Base-by-base conservation (phyloP, 2,797 vertebrate genomes). In the Ibycter americanus region DNA sequence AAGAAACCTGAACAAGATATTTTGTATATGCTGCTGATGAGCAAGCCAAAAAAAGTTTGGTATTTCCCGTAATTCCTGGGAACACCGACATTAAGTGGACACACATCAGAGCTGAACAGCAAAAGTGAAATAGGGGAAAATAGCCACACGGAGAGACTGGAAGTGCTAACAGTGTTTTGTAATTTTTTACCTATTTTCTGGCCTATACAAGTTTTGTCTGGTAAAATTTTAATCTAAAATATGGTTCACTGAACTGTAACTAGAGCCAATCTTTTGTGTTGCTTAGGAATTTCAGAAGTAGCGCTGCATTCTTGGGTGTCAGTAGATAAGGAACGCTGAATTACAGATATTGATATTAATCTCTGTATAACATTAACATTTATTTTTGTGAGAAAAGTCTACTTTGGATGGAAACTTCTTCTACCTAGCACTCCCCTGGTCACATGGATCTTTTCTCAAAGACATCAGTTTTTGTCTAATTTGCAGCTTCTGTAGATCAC, bases 111-210 rank as follows among this genome's bases (percentile, higher is more conserved):
- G 34, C 31, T 52, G 46, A 73, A 66, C 5, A 61, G 32, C 10
- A 21, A 7, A 36, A 73, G 21, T 40, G 17, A 78, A 61, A 38
- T 4, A 20, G 29, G 61, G 32, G 38, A 25, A 34, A 91, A 54
- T 9, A 20, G 18, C 20, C 42, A 31, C 9, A 20, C 0, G 2
- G 4, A 15, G 44, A 91, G 18, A 32, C 5, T 23, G 19, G 12
- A 47, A 65, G 23, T 2, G 0, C 22, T 44, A 20, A 18, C 6
- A 32, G 10, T 16, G 26, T 4, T 56, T 72, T 62, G 16, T 27
- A 70, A 42, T 38, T 68, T 25, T 55, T n/a, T n/a, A n/a, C n/a
- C n/a, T n/a, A n/a, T n/a, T n/a, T 38, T 66, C 23, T 26, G 18
- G 1, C 6, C 11, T 72, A 4, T 55, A 81, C 4, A 7, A 15